Evolutionary conservation across 2,888 invertebrate species (phyloP), one percentile per base, ranked within the genome.

Genomic region (Oligia latruncula): DNA sequence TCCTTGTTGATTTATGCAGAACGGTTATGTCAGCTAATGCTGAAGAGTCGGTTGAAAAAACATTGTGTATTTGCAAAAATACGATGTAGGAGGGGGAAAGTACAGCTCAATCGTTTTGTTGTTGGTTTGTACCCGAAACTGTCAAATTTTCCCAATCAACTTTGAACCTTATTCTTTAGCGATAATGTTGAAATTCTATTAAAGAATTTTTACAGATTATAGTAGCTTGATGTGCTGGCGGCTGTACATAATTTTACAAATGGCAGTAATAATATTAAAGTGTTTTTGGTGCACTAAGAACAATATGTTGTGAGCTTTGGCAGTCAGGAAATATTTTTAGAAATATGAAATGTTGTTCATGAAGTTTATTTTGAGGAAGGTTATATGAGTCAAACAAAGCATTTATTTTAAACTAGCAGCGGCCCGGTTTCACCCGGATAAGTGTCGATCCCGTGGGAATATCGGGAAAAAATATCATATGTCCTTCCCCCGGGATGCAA

Each of bases 1-100:
- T 60, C 70, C 80, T 62, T 89, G 88, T 87, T 86, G 85, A 87
- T 82, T 87, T 89, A 85, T 86, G 85, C 80, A 81, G 66, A 84
- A 87, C 78, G 70, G 84, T 84, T 84, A 89, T 87, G 81, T 89
- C 84, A 89, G 85, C 73, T 82, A 79, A 85, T 79, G 73, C 68
- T 58, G 65, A 79, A 77, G 74, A 89, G 83, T 66, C 17, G 75
- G 71, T 80, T 80, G 72, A 71, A 75, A 88, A 82, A 83, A 83
- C 82, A 88, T 80, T n/a, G 72, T 72, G 62, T 78, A 75, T 85
- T 86, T 83, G 87, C 83, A 70, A 80, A 82, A 79, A 78, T 66
- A 75, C n/a, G 55, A 35, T 40, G 77, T 60, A 66, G 62, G 49
- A 62, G 71, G n/a, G 55, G 66, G 74, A 80, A 71, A 71, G n/a